These are phyloP conservation scores for Polia nebulosa DNA, from an alignment of 2,888 invertebrate genomes.

Conservation along the genomic window DNA sequence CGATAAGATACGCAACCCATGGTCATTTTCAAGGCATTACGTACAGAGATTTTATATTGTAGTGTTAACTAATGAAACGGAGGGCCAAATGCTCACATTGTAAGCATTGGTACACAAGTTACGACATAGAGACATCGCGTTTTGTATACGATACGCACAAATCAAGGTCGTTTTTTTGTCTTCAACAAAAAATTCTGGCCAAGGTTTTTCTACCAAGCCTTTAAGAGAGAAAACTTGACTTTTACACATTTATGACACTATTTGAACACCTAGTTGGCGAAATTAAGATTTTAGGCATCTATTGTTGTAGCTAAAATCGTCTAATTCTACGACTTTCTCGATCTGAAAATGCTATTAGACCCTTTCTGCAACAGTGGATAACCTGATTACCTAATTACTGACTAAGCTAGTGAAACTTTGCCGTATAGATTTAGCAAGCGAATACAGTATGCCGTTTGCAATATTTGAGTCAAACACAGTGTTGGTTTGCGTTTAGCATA, in stretches of 20 bases:
- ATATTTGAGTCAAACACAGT: constrained; percentile 11
- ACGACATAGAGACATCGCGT: constrained; percentile 40
- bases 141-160: constrained; percentile 15
- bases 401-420: constrained; percentile 29
- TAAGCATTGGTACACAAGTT: constrained; percentile 36
- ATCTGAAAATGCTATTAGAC: background rate
- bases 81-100: constrained; percentile 25
- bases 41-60: constrained; percentile 13
- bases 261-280: background rate
- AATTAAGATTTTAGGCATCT: background rate
- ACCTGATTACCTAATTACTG: constrained; percentile 3
- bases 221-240: constrained; percentile 6
- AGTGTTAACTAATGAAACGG: constrained; percentile 11
- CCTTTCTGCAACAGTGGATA: background rate
- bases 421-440: constrained; percentile 34
- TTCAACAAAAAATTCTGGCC: constrained; percentile 28
- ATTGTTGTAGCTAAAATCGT: too few species aligned
- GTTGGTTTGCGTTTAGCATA: constrained; percentile 20
- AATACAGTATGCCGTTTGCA: constrained; percentile 32
- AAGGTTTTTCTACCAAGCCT: background rate
- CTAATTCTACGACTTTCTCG: background rate
- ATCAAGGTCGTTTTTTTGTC: constrained; percentile 40
- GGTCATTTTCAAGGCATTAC: constrained; percentile 38
- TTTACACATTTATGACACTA: background rate
- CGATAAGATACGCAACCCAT: constrained; percentile 20